Base-by-base conservation (phyloP, 2,113 vertebrate genomes). In the Regulus satrapa region DNA sequence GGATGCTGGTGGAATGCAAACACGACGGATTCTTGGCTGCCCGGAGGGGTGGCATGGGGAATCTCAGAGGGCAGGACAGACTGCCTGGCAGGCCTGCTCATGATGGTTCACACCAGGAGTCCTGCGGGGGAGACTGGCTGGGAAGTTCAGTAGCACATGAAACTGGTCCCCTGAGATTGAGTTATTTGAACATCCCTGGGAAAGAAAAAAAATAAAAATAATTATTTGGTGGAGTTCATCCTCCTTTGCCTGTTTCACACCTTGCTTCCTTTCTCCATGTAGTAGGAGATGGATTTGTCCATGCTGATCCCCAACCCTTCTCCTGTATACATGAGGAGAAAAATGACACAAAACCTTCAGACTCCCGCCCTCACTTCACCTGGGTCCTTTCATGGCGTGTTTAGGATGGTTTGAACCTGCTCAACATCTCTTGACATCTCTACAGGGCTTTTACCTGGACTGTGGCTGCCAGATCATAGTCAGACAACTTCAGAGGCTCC, bases 61-160 rank as follows among this genome's bases (percentile, higher is more conserved):
- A 92, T 94, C 48, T 96, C 95, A 95, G 61, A 75, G 54, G 63
- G 80, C 5, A 2, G 61, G 85, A 81, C 90, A 90, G 81, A 16
- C 43, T 15, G 41, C 75, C 75, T 49, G 82, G 81, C 43, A 9
- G 32, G 36, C 14, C 1, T 3, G 68, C 61, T 92, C 7, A 0
- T 48, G 41, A 28, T 51, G 63, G 66, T 77, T 89, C 78, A 83
- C 71, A 67, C 0, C 0, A 88, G 38, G 32, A 76, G 46, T 64
- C 56, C 71, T 72, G 61, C 13, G 29, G 36, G 15, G 18, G 32
- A 88, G 19, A 5, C 38, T n/a, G 66, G 45, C 58, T 75, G 41
- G 46, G 49, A 75, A 68, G 38, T 46, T 83, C 45, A 62, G 67
- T 62, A 85, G 63, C 36, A 14, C 19, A 20, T 8, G 48, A 87